Evolutionary conservation across 2,113 vertebrate genomes (phyloP).

Genomic region (Gymnorhina tibicen): DNA sequence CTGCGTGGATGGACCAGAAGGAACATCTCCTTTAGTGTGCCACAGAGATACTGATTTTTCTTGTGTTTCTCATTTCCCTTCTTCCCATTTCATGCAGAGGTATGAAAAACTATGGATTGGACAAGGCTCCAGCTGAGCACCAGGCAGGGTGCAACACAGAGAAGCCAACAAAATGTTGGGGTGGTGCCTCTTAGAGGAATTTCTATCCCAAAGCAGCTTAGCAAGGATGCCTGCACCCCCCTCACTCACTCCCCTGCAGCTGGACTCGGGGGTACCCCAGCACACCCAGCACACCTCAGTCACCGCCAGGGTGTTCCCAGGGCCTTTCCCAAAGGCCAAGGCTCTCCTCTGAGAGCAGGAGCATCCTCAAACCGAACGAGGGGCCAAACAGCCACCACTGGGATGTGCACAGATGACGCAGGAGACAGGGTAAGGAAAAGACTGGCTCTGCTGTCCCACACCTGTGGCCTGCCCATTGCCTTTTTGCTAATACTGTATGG

Average conservation of each 20-base stretch:
- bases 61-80: background rate
- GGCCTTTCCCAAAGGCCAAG: background rate
- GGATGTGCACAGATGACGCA: background rate
- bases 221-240: no score
- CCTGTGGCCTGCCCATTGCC: background rate
- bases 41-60: background rate
- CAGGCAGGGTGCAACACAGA: background rate
- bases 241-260: background rate
- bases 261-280: background rate
- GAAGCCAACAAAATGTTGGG: background rate
- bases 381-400: background rate
- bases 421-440: background rate
- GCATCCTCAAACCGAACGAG: rapidly evolving
- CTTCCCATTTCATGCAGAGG: background rate
- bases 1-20: background rate
- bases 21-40: background rate
- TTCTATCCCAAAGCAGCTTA: background rate
- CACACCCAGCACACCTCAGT: background rate
- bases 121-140: background rate
- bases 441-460: background rate
- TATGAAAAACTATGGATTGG: background rate
- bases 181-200: background rate
- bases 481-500: background rate
- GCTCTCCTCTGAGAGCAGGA: background rate
- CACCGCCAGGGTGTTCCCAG: background rate